Evolutionary conservation across 2,113 vertebrate species (phyloP).

Genomic region (Callaeas wilsoni): DNA sequence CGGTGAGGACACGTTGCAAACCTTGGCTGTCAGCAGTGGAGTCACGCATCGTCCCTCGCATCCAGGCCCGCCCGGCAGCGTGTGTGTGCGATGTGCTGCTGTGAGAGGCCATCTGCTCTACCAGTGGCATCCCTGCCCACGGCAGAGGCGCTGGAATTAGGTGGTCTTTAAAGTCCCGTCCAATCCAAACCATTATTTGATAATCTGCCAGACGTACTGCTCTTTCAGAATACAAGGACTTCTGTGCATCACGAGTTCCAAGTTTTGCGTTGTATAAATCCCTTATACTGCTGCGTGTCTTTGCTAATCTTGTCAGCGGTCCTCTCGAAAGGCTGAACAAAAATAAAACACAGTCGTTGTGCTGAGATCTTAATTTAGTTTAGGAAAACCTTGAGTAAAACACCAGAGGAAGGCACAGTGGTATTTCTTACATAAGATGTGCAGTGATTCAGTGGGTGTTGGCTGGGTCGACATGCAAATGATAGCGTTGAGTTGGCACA

Average conservation of each 20-base stretch:
- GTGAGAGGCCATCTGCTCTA: neutral
- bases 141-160: neutral
- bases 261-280: rapidly evolving
- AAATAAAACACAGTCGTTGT: neutral
- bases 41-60: rapidly evolving
- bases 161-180: too few relatives aligned
- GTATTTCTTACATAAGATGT: neutral
- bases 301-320: rapidly evolving
- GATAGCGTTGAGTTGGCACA: neutral
- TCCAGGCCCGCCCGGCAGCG: neutral
- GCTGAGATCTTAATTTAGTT: neutral
- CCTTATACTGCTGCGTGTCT: rapidly evolving
- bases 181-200: neutral
- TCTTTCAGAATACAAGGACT: rapidly evolving
- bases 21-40: neutral
- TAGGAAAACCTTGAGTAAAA: neutral
- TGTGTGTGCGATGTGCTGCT: neutral
- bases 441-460: neutral
- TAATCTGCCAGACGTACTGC: neutral
- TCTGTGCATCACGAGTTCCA: rapidly evolving
- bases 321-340: neutral
- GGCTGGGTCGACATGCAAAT: neutral
- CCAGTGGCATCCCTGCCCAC: neutral
- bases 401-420: neutral
- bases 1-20: rapidly evolving